Conservation (phyloP, 2,113 vertebrate genomes). For the Urocynchramus pylzowi region DNA sequence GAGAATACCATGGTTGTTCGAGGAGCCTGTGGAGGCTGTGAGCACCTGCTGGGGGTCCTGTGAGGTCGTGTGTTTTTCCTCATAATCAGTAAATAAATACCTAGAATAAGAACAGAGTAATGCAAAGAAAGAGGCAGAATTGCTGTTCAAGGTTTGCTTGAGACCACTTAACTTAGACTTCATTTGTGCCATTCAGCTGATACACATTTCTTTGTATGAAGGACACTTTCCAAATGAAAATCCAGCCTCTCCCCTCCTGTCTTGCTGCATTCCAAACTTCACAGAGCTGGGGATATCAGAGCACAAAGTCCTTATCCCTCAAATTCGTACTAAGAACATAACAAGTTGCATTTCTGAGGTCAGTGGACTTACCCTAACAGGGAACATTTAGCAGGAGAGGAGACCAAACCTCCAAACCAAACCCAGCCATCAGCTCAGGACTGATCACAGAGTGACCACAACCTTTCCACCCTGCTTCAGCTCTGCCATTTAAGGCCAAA, state of each 20-base stretch:
- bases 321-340: background rate
- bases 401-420: background rate
- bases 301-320: background rate
- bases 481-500: background rate
- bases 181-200: background rate
- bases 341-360: background rate
- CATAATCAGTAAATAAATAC: constrained; percentile 71
- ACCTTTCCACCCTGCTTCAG: background rate
- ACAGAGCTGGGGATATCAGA: background rate
- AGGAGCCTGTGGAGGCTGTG: background rate
- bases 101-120: constrained; percentile 37
- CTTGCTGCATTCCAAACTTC: background rate
- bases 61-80: constrained; percentile 47
- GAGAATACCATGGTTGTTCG: background rate
- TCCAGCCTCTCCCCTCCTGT: background rate
- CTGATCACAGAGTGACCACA: background rate
- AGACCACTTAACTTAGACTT: background rate
- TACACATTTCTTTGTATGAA: background rate
- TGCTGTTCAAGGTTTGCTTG: constrained; percentile 1
- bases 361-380: background rate
- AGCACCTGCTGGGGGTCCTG: constrained; percentile 62
- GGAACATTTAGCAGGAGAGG: background rate
- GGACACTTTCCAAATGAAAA: background rate
- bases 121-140: background rate
- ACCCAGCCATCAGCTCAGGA: background rate